phyloP scores from a whole-genome alignment of 2,797 vertebrate genomes.

The Harpagifer antarcticus region DNA sequence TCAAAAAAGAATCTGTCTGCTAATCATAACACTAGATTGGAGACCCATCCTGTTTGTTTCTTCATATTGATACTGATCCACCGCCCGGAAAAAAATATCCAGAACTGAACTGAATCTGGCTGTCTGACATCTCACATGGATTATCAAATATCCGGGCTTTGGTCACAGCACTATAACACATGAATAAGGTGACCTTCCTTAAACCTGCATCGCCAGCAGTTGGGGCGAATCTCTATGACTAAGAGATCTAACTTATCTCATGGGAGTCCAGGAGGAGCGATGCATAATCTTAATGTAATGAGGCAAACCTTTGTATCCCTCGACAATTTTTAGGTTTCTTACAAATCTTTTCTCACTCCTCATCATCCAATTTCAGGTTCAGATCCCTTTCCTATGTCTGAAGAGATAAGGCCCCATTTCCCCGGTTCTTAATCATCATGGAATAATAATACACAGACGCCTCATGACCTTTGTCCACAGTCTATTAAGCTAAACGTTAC shows the following conservation, averaged over 20 bases:
- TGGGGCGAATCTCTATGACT: not conserved
- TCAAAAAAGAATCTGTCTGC: too few relatives aligned
- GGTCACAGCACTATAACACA: not conserved
- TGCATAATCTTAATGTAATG: not conserved
- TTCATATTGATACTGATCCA: too few relatives aligned
- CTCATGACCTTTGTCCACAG: not conserved
- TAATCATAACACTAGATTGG: too few relatives aligned
- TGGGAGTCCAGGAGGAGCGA: not conserved
- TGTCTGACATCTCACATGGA: too few relatives aligned
- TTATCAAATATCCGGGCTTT: not conserved
- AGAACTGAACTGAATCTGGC: too few relatives aligned
- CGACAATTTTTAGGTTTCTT: not conserved
- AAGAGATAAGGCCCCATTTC: not conserved
- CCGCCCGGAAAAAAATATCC: too few relatives aligned
- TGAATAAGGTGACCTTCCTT: not conserved
- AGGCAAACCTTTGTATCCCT: not conserved
- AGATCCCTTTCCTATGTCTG: not conserved
- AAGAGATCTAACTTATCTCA: not conserved
- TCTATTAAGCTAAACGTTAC: conserved; percentile 16
- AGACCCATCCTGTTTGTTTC: too few relatives aligned
- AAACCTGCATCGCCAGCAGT: not conserved
- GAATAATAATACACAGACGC: not conserved
- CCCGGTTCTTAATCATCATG: not conserved
- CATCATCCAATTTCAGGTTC: not conserved
- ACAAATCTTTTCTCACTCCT: not conserved